Evolutionary conservation across 35 echinoderm and acorn worm species (phyloP).

Genomic region (Hemicentrotus pulcherrimus): DNA sequence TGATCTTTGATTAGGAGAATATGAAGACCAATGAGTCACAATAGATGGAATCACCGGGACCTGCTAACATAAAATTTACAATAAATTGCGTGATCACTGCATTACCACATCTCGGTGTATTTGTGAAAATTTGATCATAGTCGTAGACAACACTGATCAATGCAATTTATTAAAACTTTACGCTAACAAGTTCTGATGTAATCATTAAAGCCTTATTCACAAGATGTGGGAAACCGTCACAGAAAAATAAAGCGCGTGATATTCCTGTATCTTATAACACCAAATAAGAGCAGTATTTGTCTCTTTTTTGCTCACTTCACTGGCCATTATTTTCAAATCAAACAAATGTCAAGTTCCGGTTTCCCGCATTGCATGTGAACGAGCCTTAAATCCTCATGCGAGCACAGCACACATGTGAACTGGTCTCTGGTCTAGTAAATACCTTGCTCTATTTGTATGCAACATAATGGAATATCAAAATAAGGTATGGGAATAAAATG

Average conservation of each 20-base stretch:
- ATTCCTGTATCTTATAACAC: too few species aligned
- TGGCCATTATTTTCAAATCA: too few species aligned
- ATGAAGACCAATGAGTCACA: neutral
- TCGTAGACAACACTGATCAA: too few species aligned
- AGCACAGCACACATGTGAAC: neutral
- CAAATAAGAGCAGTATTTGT: too few species aligned
- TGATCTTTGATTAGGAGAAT: neutral
- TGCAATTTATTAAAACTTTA: neutral
- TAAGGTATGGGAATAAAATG: neutral
- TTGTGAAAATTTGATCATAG: too few species aligned
- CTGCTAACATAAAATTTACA: neutral
- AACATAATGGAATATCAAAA: slow-evolving; percentile 3
- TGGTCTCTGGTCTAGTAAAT: neutral
- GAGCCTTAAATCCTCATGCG: neutral
- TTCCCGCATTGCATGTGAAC: too few species aligned
- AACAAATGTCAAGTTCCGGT: too few species aligned
- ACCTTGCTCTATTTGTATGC: neutral
- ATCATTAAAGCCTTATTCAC: neutral
- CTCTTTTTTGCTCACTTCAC: too few species aligned
- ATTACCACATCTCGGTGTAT: too few species aligned
- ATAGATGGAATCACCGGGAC: neutral
- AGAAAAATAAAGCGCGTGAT: too few species aligned
- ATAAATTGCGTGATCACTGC: neutral
- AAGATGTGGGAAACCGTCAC: too few species aligned
- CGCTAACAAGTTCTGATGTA: neutral